Evolutionary conservation across 2,797 vertebrate genomes (phyloP).

Genomic region (Hippoglossus hippoglossus): DNA sequence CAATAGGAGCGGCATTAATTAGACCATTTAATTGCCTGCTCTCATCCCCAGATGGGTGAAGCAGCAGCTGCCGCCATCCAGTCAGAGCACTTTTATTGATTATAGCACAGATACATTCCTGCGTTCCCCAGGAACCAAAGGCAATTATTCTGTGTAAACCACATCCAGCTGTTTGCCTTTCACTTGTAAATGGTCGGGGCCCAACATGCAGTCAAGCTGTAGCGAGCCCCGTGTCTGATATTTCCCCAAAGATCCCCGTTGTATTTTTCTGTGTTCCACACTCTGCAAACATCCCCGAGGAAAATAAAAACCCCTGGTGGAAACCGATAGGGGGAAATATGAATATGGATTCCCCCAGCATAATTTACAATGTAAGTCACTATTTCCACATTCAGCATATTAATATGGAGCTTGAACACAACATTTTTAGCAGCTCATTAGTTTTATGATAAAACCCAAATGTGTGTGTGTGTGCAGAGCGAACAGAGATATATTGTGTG

Average conservation of each 20-base stretch:
- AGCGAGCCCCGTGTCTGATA: constrained; percentile 59
- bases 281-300: constrained; percentile 66
- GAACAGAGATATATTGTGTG: constrained; percentile 30
- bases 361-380: constrained; percentile 53
- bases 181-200: constrained; percentile 69
- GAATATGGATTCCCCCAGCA: constrained; percentile 40
- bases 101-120: constrained; percentile 74
- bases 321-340: constrained; percentile 64
- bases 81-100: constrained; percentile 78
- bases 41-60: constrained; percentile 70
- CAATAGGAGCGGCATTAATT: constrained; percentile 75
- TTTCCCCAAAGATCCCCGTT: constrained; percentile 69
- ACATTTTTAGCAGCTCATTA: constrained; percentile 50
- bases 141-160: constrained; percentile 80
- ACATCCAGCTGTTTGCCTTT: constrained; percentile 74
- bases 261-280: constrained; percentile 45
- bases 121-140: constrained; percentile 78
- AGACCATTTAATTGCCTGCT: constrained; percentile 76
- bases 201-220: constrained; percentile 69
- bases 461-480: constrained; percentile 8
- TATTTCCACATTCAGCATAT: constrained; percentile 60
- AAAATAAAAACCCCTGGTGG: constrained; percentile 46
- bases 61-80: constrained; percentile 77
- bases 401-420: constrained; percentile 58
- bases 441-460: constrained; percentile 44